These are phyloP conservation scores for Bufo gargarizans DNA, from an alignment of 2,113 vertebrate species.

Conservation along the genomic window DNA sequence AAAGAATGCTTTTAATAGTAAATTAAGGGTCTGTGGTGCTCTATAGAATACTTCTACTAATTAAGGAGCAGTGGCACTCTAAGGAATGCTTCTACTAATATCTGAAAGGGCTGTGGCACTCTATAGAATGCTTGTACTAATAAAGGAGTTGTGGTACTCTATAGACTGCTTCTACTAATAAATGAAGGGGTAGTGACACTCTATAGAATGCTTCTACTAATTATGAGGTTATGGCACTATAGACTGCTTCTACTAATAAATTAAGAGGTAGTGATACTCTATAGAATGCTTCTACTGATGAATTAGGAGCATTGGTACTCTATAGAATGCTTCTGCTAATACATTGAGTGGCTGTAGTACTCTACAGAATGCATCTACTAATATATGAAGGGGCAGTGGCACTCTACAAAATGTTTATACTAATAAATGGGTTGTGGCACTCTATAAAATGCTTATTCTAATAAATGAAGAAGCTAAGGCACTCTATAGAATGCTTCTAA, in stretches of 20 bases:
- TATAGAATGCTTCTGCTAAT: not conserved
- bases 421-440: not conserved
- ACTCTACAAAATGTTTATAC: no score
- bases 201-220: no score
- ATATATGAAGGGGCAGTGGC: no score
- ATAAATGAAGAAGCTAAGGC: not conserved
- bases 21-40: not conserved
- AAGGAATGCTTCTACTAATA: not conserved
- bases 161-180: no score
- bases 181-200: no score
- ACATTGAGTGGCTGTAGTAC: no score
- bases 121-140: not conserved
- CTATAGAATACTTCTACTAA: not conserved
- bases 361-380: not conserved
- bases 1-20: not conserved
- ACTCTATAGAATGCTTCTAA: not conserved
- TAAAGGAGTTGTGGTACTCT: no score
- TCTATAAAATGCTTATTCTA: not conserved
- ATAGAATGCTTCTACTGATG: not conserved
- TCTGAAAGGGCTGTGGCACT: not conserved
- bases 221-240: no score
- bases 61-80: no score
- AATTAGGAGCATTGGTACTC: no score
- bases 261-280: not conserved
- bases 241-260: not conserved